Percentiles rank a stretch among this genome's conserved stretches.
These are phyloP conservation scores for Chorisops tibialis DNA, from an alignment of 2,888 invertebrate species.

Conservation along the genomic window DNA sequence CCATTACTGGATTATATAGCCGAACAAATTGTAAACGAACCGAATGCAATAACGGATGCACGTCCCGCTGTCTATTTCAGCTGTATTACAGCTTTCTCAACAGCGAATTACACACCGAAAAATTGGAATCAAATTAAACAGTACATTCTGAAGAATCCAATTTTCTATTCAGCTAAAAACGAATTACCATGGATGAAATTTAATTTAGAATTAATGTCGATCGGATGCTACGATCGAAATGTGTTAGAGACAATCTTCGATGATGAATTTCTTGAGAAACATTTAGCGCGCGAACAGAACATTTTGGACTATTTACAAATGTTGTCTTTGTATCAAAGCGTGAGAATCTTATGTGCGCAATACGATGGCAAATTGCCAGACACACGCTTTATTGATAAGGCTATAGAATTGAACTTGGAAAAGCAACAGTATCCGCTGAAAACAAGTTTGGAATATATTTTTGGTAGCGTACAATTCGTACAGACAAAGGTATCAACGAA, in stretches of 20 bases:
- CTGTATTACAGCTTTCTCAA: slow-evolving; percentile 57
- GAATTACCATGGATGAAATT: slow-evolving; percentile 57
- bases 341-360: slow-evolving; percentile 49
- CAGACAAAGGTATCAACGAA: slow-evolving; percentile 27
- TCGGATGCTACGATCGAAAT: slow-evolving; percentile 59
- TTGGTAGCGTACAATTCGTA: slow-evolving; percentile 26
- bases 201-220: slow-evolving; percentile 57
- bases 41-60: slow-evolving; percentile 48
- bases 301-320: slow-evolving; percentile 54
- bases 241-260: slow-evolving; percentile 57
- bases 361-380: slow-evolving; percentile 53
- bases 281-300: slow-evolving; percentile 48
- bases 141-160: slow-evolving; percentile 51
- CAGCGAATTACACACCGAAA: slow-evolving; percentile 60
- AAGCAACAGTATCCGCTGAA: slow-evolving; percentile 16
- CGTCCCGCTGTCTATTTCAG: slow-evolving; percentile 52
- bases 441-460: slow-evolving; percentile 22
- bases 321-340: slow-evolving; percentile 58
- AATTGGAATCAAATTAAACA: slow-evolving; percentile 56
- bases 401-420: slow-evolving; percentile 38
- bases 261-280: slow-evolving; percentile 53
- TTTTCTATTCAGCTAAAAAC: slow-evolving; percentile 48
- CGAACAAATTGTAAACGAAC: slow-evolving; percentile 52
- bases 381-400: slow-evolving; percentile 48
- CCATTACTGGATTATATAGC: slow-evolving; percentile 60